These are phyloP conservation scores for Eulithis prunata DNA, from an alignment of 2,888 invertebrate genomes.

Conservation along the genomic window DNA sequence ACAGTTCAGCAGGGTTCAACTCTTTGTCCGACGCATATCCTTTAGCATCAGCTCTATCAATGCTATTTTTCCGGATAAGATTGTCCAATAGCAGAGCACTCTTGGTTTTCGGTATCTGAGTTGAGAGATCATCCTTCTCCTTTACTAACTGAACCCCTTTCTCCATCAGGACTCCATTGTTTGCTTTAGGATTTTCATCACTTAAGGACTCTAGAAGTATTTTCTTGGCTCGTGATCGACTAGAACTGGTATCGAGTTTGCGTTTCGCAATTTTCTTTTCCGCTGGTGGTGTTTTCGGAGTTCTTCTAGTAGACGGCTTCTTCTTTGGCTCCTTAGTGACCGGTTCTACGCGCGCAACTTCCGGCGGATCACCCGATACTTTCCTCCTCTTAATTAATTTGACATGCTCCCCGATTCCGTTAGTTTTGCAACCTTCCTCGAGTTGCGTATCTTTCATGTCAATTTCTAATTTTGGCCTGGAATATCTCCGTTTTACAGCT, in stretches of 20 bases:
- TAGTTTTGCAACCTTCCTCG: slow-evolving; percentile 75
- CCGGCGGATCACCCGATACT: slow-evolving; percentile 72
- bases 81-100: slow-evolving; percentile 82
- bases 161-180: slow-evolving; percentile 24
- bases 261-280: slow-evolving; percentile 77
- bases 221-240: slow-evolving; percentile 63
- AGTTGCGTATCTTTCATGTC: slow-evolving; percentile 79
- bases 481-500: slow-evolving; percentile 74
- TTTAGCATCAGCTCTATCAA: slow-evolving; percentile 78
- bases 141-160: slow-evolving; percentile 48
- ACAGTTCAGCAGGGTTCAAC: slow-evolving; percentile 76
- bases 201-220: slow-evolving; percentile 56
- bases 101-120: slow-evolving; percentile 72
- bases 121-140: slow-evolving; percentile 53
- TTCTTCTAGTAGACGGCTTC: slow-evolving; percentile 58
- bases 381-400: slow-evolving; percentile 83
- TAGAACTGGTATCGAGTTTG: slow-evolving; percentile 63
- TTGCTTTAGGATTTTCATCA: slow-evolving; percentile 60
- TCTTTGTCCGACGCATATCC: slow-evolving; percentile 68
- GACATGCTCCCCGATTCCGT: slow-evolving; percentile 81
- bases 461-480: slow-evolving; percentile 77
- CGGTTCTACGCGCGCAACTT: slow-evolving; percentile 58
- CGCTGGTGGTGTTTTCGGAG: slow-evolving; percentile 58
- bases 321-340: slow-evolving; percentile 67
- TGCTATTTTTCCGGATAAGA: slow-evolving; percentile 83